A percentile compares a stretch with the other conserved stretches of the same genome.
Conservation (phyloP, 2,888 invertebrate species). For the Sinodicranocentrus sp. region DNA sequence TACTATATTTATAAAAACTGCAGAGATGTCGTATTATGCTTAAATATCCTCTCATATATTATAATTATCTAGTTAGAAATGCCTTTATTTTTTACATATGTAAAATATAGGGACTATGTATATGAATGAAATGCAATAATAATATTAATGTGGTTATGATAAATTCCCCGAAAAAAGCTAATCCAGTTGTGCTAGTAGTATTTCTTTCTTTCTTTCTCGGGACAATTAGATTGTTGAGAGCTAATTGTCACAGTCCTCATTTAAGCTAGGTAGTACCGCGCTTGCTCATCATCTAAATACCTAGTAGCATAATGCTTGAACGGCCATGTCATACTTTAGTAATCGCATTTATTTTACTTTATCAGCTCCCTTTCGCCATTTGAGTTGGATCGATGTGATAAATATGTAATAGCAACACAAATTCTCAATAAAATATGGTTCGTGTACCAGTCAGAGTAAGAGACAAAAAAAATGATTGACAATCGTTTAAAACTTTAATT, state of each 20-base stretch:
- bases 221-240: conserved; percentile 15
- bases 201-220: background rate
- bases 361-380: too few species aligned
- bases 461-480: too few species aligned
- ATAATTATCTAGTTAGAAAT: background rate
- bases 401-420: too few species aligned
- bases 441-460: too few species aligned
- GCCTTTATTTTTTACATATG: too few species aligned
- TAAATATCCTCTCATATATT: background rate
- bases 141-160: background rate
- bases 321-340: too few species aligned
- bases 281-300: background rate
- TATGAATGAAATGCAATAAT: background rate
- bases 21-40: background rate
- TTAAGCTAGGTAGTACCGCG: background rate
- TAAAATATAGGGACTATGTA: too few species aligned
- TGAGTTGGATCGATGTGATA: too few species aligned
- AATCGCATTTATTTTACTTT: too few species aligned
- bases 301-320: conserved; percentile 40
- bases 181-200: conserved; percentile 8
- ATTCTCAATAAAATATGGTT: too few species aligned
- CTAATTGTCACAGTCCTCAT: conserved; percentile 12
- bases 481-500: too few species aligned
- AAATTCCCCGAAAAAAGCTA: background rate
- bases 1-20: background rate